A percentile compares a stretch with the other conserved stretches of the same genome.
Conservation (phyloP, 2,888 invertebrate species). For the Drosophila gaucha region DNA sequence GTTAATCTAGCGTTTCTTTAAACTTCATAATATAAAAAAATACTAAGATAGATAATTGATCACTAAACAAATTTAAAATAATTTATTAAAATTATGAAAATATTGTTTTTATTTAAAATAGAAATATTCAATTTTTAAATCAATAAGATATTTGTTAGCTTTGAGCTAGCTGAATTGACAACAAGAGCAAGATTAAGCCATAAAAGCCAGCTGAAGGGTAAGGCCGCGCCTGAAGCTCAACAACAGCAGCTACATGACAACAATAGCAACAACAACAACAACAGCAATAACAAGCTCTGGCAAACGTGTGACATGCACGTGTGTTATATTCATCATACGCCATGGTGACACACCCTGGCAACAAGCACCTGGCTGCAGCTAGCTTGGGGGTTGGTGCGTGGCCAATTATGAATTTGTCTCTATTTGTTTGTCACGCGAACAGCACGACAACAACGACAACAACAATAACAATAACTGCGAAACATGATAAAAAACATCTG, state of each 20-base stretch:
- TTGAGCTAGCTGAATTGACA: neutral
- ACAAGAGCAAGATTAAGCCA: constrained; percentile 2
- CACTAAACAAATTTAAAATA: too few species aligned
- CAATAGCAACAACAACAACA: constrained; percentile 4
- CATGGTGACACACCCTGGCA: constrained; percentile 61
- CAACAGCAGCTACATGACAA: constrained; percentile 50
- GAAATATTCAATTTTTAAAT: too few species aligned
- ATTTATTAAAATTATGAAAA: neutral
- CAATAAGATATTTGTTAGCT: neutral
- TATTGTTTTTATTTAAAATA: too few species aligned
- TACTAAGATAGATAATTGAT: too few species aligned
- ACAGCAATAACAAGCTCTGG: constrained; percentile 28
- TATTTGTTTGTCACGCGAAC: constrained; percentile 69
- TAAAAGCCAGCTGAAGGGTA: neutral
- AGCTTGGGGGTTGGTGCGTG: constrained; percentile 32
- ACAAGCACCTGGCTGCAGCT: constrained; percentile 17
- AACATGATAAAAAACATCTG: constrained; percentile 55
- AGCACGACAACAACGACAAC: constrained; percentile 19
- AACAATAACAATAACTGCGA: constrained; percentile 13
- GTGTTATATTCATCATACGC: constrained; percentile 75
- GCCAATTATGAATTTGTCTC: constrained; percentile 73
- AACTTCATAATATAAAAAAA: neutral
- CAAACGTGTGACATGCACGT: constrained; percentile 71
- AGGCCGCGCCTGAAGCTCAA: constrained; percentile 10
- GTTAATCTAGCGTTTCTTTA: too few species aligned